Conservation (phyloP, 2,113 vertebrate species). For the Corvus cornix region DNA sequence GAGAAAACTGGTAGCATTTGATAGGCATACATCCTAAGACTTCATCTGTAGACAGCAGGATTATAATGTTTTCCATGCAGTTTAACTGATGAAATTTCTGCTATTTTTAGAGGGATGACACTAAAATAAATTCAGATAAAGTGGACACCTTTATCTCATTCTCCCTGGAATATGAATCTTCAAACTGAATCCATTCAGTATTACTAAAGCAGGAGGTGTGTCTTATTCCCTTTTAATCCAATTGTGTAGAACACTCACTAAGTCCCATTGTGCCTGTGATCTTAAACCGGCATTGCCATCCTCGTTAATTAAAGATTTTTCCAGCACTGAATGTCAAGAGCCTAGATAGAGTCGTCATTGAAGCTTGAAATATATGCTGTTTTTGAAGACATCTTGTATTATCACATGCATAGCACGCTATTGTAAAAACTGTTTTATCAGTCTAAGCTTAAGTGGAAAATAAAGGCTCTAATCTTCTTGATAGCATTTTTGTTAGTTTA, state of each 20-base stretch:
- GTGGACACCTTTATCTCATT: constrained; percentile 9
- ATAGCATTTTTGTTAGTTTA: constrained; percentile 34
- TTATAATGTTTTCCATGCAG: background rate
- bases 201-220: background rate
- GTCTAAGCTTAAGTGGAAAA: constrained; percentile 53
- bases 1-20: background rate
- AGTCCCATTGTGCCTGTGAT: constrained; percentile 23
- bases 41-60: background rate
- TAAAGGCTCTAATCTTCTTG: constrained; percentile 52
- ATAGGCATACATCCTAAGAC: background rate
- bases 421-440: constrained; percentile 53
- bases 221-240: constrained; percentile 36
- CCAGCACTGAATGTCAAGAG: constrained; percentile 12
- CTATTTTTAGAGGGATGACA: background rate
- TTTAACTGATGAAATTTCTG: background rate
- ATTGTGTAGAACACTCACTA: constrained; percentile 8
- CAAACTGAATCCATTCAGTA: background rate
- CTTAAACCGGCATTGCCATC: background rate
- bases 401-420: constrained; percentile 2
- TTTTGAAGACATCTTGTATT: constrained; percentile 38
- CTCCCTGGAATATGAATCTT: background rate
- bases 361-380: background rate
- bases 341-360: background rate
- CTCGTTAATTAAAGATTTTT: constrained; percentile 52
- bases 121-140: background rate